A percentile compares a stretch with the other conserved stretches of the same genome.
These are phyloP conservation scores for Ethmia dodecea DNA, from an alignment of 2,888 invertebrate species.

Conservation along the genomic window DNA sequence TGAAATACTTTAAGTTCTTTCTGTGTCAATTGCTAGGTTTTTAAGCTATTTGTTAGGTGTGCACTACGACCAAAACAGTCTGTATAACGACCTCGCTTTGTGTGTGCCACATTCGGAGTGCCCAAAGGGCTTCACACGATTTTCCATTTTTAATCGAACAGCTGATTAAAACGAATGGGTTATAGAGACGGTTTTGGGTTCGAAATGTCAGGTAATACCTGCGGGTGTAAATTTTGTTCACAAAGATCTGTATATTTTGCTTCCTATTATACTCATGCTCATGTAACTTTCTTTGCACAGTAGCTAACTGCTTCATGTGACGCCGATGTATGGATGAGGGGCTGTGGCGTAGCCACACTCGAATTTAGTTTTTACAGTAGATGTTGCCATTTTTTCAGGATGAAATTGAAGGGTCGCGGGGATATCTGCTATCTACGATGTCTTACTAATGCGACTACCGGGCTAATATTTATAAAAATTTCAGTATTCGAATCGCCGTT, in stretches of 20 bases:
- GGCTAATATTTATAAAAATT: slow-evolving; percentile 30
- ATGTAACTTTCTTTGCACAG: slow-evolving; percentile 57
- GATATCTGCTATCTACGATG: slow-evolving; percentile 81
- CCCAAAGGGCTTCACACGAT: too few relatives aligned
- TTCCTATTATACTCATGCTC: slow-evolving; percentile 50
- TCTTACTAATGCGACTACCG: slow-evolving; percentile 70
- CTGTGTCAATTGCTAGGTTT: slow-evolving; percentile 62
- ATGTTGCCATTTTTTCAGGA: slow-evolving; percentile 79
- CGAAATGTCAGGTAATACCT: slow-evolving; percentile 28
- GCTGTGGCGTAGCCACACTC: slow-evolving; percentile 29
- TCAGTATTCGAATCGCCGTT: slow-evolving; percentile 50
- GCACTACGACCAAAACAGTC: slow-evolving; percentile 21
- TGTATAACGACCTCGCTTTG: too few relatives aligned
- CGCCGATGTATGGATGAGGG: slow-evolving; percentile 55
- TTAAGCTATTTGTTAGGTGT: slow-evolving; percentile 32
- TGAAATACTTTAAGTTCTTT: slow-evolving; percentile 48
- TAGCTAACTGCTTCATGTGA: slow-evolving; percentile 56
- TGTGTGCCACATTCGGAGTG: too few relatives aligned
- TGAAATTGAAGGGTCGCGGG: slow-evolving; percentile 80
- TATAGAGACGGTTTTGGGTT: slow-evolving; percentile 21
- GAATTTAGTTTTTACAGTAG: slow-evolving; percentile 53
- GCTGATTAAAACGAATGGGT: too few relatives aligned
- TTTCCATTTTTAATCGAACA: too few relatives aligned
- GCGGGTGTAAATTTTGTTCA: slow-evolving; percentile 48
- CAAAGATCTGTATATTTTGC: slow-evolving; percentile 75